Evolutionary conservation across 2,888 invertebrate genomes (phyloP).

Genomic region (Andrena praecox): DNA sequence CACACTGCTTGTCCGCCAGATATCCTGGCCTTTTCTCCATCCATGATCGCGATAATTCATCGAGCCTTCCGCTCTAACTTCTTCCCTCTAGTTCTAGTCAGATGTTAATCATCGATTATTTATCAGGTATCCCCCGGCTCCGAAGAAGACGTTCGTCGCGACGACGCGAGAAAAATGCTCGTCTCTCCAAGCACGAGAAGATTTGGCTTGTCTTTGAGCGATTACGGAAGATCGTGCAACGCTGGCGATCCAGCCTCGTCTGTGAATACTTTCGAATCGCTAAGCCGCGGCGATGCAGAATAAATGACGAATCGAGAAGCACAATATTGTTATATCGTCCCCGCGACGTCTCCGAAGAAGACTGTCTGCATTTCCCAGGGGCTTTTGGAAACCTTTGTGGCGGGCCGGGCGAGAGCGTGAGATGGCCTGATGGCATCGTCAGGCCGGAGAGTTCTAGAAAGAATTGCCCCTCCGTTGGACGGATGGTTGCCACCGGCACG

Average conservation of each 20-base stretch:
- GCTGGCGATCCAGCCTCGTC: slow-evolving; percentile 1
- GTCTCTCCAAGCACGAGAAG: not conserved
- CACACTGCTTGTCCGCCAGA: slow-evolving; percentile 63
- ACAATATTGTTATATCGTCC: slow-evolving; percentile 1
- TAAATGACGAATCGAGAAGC: slow-evolving; percentile 35
- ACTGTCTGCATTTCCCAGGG: not conserved
- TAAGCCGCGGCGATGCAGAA: slow-evolving; percentile 39
- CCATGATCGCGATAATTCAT: slow-evolving; percentile 2
- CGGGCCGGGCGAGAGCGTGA: no score
- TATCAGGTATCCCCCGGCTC: no score
- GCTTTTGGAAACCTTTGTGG: no score
- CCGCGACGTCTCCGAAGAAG: not conserved
- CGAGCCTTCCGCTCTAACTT: not conserved
- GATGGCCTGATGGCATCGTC: no score
- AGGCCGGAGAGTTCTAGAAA: no score
- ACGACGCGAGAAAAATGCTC: not conserved
- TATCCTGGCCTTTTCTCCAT: slow-evolving; percentile 38
- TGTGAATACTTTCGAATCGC: slow-evolving; percentile 47
- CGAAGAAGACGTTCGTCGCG: no score
- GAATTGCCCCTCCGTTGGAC: no score
- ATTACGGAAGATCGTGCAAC: slow-evolving; percentile 21
- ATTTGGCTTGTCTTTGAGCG: slow-evolving; percentile 1
- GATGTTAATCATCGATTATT: no score
- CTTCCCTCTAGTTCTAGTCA: no score
- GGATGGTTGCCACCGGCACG: no score